Conservation (phyloP, 2,113 vertebrate species). For the Mus spicilegus region DNA sequence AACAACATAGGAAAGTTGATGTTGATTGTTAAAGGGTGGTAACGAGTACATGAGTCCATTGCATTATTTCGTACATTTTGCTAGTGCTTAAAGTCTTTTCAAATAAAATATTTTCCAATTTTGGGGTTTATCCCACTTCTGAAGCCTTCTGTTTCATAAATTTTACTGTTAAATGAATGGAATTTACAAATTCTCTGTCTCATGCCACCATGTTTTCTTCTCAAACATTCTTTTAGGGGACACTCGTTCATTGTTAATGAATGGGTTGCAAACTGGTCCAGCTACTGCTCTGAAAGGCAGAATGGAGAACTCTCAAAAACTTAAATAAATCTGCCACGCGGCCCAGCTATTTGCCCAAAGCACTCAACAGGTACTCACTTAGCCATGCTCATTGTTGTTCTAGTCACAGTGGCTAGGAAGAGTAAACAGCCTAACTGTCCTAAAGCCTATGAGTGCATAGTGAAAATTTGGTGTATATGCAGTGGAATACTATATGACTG, state of each 20-base stretch:
- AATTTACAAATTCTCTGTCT: background rate
- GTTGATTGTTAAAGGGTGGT: background rate
- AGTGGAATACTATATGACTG: background rate
- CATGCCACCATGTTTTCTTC: background rate
- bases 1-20: background rate
- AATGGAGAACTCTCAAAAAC: background rate
- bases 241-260: background rate
- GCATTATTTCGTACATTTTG: background rate
- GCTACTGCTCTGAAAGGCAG: background rate
- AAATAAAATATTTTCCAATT: conserved; percentile 7
- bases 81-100: background rate
- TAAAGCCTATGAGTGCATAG: background rate
- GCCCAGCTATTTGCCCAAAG: background rate
- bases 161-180: background rate
- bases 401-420: background rate
- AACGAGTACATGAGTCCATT: background rate
- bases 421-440: background rate
- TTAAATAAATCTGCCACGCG: background rate
- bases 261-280: background rate
- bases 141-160: background rate
- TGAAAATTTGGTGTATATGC: background rate
- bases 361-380: background rate
- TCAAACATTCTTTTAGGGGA: background rate
- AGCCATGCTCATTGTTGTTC: background rate
- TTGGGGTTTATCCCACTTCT: background rate